Evolutionary conservation across 2,888 invertebrate species (phyloP).

Genomic region (Germaria angustata): DNA sequence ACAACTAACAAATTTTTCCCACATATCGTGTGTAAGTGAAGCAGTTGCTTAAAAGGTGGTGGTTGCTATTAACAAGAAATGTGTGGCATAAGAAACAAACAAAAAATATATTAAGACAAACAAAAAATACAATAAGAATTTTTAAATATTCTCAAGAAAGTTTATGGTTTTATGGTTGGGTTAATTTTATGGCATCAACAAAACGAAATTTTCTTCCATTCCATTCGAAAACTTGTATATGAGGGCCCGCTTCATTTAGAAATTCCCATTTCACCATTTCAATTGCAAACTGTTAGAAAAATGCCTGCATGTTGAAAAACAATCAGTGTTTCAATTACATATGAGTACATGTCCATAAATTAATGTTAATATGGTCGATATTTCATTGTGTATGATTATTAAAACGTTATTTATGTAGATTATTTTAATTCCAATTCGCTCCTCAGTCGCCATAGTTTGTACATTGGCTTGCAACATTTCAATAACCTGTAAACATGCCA

Average conservation of each 20-base stretch:
- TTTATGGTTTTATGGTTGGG: slow-evolving; percentile 61
- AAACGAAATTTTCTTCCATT: not conserved
- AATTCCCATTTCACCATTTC: not conserved
- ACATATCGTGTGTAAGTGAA: slow-evolving; percentile 47
- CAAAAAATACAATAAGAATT: slow-evolving; percentile 47
- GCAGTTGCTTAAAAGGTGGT: slow-evolving; percentile 45
- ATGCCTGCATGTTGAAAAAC: slow-evolving; percentile 21
- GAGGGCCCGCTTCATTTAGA: not conserved
- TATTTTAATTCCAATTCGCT: slow-evolving; percentile 6
- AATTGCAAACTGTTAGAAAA: not conserved
- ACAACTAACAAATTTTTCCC: slow-evolving; percentile 50
- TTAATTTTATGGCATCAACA: slow-evolving; percentile 36
- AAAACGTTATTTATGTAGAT: slow-evolving; percentile 54
- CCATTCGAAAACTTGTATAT: not conserved
- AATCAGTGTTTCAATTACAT: slow-evolving; percentile 43
- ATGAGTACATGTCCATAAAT: slow-evolving; percentile 38
- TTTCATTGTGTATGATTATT: slow-evolving; percentile 36
- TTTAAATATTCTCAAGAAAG: slow-evolving; percentile 61
- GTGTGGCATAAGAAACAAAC: not conserved
- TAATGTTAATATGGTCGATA: slow-evolving; percentile 57
- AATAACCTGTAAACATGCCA: slow-evolving; percentile 45
- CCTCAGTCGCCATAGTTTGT: not conserved
- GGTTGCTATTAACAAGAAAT: slow-evolving; percentile 25
- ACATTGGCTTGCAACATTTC: slow-evolving; percentile 38
- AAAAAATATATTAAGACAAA: not conserved